A percentile compares a stretch with the other conserved stretches of the same genome.
Conservation (phyloP, 2,113 vertebrate species). For the Sylvia atricapilla region DNA sequence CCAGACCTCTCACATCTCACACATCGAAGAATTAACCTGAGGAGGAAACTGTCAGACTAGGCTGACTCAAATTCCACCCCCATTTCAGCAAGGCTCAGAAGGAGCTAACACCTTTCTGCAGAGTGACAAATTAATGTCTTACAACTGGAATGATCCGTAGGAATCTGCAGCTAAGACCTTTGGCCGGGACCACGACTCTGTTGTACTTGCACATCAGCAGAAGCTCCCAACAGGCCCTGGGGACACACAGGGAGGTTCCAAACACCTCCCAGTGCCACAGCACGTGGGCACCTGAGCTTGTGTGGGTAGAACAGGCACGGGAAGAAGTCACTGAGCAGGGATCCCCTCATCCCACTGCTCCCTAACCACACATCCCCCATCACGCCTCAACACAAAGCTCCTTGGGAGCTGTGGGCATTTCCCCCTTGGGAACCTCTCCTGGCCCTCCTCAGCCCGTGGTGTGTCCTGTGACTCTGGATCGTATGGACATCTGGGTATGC, state of each 20-base stretch:
- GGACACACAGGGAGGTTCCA: neutral
- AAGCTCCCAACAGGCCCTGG: neutral
- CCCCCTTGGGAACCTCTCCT: neutral
- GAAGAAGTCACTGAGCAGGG: neutral
- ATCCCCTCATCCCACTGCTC: neutral
- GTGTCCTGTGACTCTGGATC: neutral
- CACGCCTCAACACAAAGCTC: neutral
- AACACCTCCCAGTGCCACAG: neutral
- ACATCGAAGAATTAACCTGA: neutral
- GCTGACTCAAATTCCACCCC: neutral
- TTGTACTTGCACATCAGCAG: neutral
- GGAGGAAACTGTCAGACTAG: neutral
- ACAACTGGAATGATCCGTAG: neutral
- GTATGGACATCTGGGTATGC: neutral
- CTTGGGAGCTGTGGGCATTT: neutral
- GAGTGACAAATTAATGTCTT: neutral
- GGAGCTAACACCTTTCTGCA: conserved; percentile 20
- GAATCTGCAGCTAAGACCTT: neutral
- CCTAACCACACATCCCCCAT: neutral
- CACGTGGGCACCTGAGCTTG: neutral
- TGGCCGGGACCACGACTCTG: accelerated
- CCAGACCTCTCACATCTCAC: conserved; percentile 23
- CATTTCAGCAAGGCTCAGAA: neutral
- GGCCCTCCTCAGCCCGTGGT: neutral
- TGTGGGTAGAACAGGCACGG: accelerated